A percentile compares a stretch with the other conserved stretches of the same genome.
These are phyloP conservation scores for Alexandromys fortis DNA, from an alignment of 2,113 vertebrate genomes.

Conservation along the genomic window DNA sequence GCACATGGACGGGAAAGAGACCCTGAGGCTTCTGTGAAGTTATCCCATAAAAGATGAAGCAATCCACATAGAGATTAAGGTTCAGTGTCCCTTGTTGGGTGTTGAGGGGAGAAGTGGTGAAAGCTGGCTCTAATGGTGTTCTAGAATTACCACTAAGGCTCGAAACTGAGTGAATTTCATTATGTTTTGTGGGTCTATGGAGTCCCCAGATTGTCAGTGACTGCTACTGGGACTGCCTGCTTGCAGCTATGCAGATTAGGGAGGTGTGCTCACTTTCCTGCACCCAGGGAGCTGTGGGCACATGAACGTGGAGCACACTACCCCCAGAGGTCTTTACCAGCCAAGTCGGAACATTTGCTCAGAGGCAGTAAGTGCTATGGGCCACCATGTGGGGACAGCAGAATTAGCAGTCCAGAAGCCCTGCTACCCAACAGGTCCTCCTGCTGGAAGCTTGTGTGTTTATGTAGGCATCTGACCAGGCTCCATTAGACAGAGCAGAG, in stretches of 20 bases:
- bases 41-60: not conserved
- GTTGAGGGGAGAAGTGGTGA: not conserved
- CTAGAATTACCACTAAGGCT: not conserved
- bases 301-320: not conserved
- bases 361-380: not conserved
- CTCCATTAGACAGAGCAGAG: not conserved
- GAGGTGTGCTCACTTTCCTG: not conserved
- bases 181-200: not conserved
- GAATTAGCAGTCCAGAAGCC: not conserved
- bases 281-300: not conserved
- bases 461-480: not conserved
- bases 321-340: not conserved
- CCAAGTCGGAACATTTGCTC: not conserved
- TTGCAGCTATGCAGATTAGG: not conserved
- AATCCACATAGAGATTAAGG: accelerated
- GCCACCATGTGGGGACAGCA: not conserved
- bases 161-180: not conserved
- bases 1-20: not conserved
- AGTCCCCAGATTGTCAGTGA: not conserved
- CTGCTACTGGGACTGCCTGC: not conserved
- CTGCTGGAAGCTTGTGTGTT: not conserved
- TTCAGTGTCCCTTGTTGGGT: accelerated
- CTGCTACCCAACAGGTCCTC: not conserved
- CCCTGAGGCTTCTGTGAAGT: not conserved
- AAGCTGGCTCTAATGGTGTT: not conserved